Evolutionary conservation across 1,140 invertebrate species (phyloP), one percentile per base, ranked within the genome.

Genomic region (Hypsibius dujardini): DNA sequence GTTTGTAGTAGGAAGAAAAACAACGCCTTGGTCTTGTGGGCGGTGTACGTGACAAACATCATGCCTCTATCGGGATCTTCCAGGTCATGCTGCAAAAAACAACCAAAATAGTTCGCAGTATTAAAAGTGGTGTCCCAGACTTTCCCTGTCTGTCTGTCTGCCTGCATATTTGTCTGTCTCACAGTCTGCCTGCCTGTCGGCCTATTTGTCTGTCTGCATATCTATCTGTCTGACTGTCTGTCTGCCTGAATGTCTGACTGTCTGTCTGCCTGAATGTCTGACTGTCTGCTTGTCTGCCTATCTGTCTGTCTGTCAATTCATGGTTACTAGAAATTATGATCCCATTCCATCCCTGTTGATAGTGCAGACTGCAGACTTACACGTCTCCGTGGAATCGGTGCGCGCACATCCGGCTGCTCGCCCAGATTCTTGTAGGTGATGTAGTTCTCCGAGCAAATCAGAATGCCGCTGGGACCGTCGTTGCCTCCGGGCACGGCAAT

Each of bases 371-470:
- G 1, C 74, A 62, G 46, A 78, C 80, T 80, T 77, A 86, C 85
- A 74, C 95, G 84, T 75, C 96, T 83, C 74, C 95, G 83, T 12
- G 96, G 96, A 78, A 99, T 98, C 0, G 95, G 95, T 81, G 95
- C 98, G 78, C 94, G 86, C 76, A 99, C 98, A 78, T 99, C 96
- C 76, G 93, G 93, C 77, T 99, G 95, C 81, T 98, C 96, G 28
- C 96, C 96, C 72, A 98, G 84, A 83, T 99, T 99, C 81, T 98
- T 99, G 77, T 99, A 99, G 0, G 96, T 98, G 0, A 99, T 83
- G 79, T 98, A 99, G 80, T 98, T 98, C 80, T 99, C 96, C 0
- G 95, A 98, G 78, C 96, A 99, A 80, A 99, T 94, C 0, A 99
- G 82, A 28, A 98, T 93, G 69, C 96, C 96, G 75, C 93, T 96